These are phyloP conservation scores for Drosophila navojoa DNA, from an alignment of 1,140 invertebrate genomes.

Conservation along the genomic window DNA sequence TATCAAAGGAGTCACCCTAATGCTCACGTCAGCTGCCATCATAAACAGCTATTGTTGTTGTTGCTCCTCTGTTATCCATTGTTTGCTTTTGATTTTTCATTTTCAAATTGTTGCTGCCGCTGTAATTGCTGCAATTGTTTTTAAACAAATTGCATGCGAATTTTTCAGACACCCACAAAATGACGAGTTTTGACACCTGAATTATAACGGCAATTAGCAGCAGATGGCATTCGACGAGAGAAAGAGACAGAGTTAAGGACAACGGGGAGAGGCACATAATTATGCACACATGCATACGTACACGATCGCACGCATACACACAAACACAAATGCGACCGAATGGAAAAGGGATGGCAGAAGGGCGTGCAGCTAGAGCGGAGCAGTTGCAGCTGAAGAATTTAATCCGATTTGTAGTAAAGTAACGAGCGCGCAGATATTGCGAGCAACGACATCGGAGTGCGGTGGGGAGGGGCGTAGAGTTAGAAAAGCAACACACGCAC, in stretches of 20 bases:
- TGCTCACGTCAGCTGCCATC: neutral
- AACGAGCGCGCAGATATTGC: slow-evolving; percentile 53
- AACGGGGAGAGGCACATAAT: slow-evolving; percentile 11
- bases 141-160: slow-evolving; percentile 38
- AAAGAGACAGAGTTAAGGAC: slow-evolving; percentile 23
- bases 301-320: slow-evolving; percentile 19
- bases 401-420: slow-evolving; percentile 62
- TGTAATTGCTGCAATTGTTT: slow-evolving; percentile 40
- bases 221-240: slow-evolving; percentile 31
- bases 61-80: neutral
- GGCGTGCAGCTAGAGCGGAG: slow-evolving; percentile 33
- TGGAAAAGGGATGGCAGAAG: slow-evolving; percentile 14
- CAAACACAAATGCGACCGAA: slow-evolving; percentile 15
- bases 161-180: slow-evolving; percentile 40
- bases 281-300: slow-evolving; percentile 2
- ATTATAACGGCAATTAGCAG: slow-evolving; percentile 50
- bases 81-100: slow-evolving; percentile 1
- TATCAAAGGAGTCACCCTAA: neutral
- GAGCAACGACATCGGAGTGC: slow-evolving; percentile 33
- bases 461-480: slow-evolving; percentile 27
- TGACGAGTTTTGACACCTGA: slow-evolving; percentile 51
- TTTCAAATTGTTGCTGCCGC: slow-evolving; percentile 1
- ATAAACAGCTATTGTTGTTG: neutral
- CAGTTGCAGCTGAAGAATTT: slow-evolving; percentile 60
- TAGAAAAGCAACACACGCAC: slow-evolving; percentile 58